Evolutionary conservation across 2,797 vertebrate species (phyloP), one percentile per base, ranked within the genome.

Genomic region (Huso huso): DNA sequence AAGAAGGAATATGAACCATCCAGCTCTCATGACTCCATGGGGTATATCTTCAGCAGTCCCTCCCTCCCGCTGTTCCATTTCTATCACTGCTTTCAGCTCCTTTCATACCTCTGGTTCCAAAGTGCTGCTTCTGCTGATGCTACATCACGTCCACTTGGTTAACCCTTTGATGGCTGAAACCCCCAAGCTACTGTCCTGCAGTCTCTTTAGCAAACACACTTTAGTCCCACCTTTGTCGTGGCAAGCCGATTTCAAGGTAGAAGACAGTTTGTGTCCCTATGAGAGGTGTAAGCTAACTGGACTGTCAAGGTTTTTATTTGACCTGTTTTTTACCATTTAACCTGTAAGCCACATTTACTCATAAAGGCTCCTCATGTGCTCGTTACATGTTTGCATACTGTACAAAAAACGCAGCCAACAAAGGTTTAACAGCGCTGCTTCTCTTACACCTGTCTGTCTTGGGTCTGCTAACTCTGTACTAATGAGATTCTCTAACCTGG

Each of bases 401-500:
- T 61, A 37, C 37, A 37, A 37, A 37, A 37, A 37, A 3, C 12
- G 10, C 55, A 58, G 55, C 15, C 11, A 66, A 60, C 61, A 64
- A 74, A 52, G 70, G 72, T 58, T 7, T 49, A 53, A 2, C 72
- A 69, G 58, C 68, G 71, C 69, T 75, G 76, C 70, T 66, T 65
- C 72, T 73, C 70, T 69, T 66, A n/a, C 64, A 61, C 18, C 67
- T 23, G 81, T 80, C 86, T 81, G 74, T 78, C 69, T 59, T 80
- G 78, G 88, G 82, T 83, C 81, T 85, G 85, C 87, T 83, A 76
- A 66, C 81, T 86, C 81, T 86, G 78, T 80, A 84, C 80, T 86
- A 86, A 84, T 80, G 55, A 74, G 80, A 77, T 76, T 90, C 77
- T 90, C 90, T 92, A 95, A 96, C 92, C 87, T 88, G 86, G 88